Evolutionary conservation across 64 coral and sea anemone species (phyloP).

Genomic region (Stichodactyla helianthus): DNA sequence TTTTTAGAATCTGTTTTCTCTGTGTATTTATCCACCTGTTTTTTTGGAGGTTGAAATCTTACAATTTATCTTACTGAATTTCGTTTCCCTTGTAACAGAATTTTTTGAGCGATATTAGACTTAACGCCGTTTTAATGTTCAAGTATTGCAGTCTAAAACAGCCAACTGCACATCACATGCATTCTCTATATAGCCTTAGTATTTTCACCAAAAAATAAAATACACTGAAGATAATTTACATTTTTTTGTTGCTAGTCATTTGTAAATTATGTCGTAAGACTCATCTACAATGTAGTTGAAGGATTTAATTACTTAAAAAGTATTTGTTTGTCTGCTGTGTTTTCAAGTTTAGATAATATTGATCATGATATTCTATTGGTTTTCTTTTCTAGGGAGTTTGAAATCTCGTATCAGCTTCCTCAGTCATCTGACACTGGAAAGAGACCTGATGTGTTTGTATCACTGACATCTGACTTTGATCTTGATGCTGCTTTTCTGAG

Average conservation of each 20-base stretch:
- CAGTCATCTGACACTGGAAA: slow-evolving; percentile 47
- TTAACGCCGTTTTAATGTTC: too few relatives aligned
- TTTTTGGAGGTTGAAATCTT: not conserved
- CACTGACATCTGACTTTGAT: slow-evolving; percentile 88
- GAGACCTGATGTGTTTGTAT: slow-evolving; percentile 78
- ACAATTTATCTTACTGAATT: not conserved
- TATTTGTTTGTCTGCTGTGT: not conserved
- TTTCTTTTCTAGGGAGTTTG: slow-evolving; percentile 68
- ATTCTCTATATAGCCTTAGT: too few relatives aligned
- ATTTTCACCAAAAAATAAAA: too few relatives aligned
- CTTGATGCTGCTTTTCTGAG: slow-evolving; percentile 91
- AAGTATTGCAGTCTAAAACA: too few relatives aligned
- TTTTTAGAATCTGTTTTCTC: not conserved
- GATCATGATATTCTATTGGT: not conserved
- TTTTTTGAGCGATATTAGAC: not conserved
- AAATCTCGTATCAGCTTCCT: slow-evolving; percentile 83
- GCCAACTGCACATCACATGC: too few relatives aligned
- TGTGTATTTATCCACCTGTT: not conserved
- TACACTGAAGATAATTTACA: too few relatives aligned
- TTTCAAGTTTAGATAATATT: not conserved
- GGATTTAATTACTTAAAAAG: not conserved
- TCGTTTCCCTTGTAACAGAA: not conserved
- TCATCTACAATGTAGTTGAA: too few relatives aligned
- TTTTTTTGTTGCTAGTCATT: too few relatives aligned
- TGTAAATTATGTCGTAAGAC: too few relatives aligned